A percentile compares a stretch with the other conserved stretches of the same genome.
phyloP scores from a whole-genome alignment of 2,888 invertebrate species.

The Drosophila diplacantha region DNA sequence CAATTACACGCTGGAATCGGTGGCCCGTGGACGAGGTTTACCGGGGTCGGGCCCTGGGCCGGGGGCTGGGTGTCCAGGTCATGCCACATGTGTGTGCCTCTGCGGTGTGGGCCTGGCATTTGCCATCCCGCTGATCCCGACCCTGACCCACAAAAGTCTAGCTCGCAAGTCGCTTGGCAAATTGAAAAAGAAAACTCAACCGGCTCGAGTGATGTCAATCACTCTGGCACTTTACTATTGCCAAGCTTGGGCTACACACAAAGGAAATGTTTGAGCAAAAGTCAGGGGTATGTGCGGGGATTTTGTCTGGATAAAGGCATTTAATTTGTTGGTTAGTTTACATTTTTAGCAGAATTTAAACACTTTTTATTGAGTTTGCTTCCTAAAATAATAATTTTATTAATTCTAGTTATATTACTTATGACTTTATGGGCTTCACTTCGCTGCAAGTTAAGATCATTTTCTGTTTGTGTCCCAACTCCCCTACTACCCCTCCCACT shows the following conservation, averaged over 20 bases:
- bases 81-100: slow-evolving; percentile 39
- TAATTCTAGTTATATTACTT: too few relatives aligned
- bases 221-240: slow-evolving; percentile 38
- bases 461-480: slow-evolving; percentile 18
- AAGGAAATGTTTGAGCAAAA: not conserved
- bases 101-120: slow-evolving; percentile 56
- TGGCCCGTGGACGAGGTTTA: slow-evolving; percentile 1
- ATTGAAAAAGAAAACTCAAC: slow-evolving; percentile 45
- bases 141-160: slow-evolving; percentile 65
- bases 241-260: not conserved
- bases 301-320: not conserved
- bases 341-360: not conserved
- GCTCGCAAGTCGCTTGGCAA: slow-evolving; percentile 24
- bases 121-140: slow-evolving; percentile 61
- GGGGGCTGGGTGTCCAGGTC: slow-evolving; percentile 4
- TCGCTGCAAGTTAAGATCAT: not conserved
- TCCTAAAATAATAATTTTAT: not conserved
- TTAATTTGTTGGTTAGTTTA: not conserved
- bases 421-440: too few relatives aligned
- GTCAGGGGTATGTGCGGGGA: accelerated
- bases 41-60: slow-evolving; percentile 9
- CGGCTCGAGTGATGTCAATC: slow-evolving; percentile 38
- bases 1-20: slow-evolving; percentile 50
- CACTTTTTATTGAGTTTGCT: not conserved
- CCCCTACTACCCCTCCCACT: slow-evolving; percentile 22